phyloP scores from a whole-genome alignment of 2,888 invertebrate species.

The Thalpophila matura region DNA sequence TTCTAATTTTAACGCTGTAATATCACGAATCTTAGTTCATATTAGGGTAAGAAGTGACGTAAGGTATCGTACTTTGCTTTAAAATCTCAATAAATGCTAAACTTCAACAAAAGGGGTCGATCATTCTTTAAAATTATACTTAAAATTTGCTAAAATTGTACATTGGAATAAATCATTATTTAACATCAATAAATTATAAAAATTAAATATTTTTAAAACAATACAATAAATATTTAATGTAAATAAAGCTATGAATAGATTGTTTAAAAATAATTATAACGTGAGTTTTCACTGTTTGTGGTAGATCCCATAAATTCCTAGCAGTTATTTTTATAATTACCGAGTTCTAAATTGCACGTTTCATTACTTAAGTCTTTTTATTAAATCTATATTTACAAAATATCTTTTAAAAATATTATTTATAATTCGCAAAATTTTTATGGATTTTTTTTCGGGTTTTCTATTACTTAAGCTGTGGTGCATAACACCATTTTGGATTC shows the following conservation, averaged over 20 bases:
- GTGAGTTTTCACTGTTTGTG: conserved; percentile 65
- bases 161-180: conserved; percentile 41
- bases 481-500: conserved; percentile 73
- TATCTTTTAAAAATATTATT: conserved; percentile 88
- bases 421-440: conserved; percentile 81
- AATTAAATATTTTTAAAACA: conserved; percentile 40
- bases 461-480: conserved; percentile 74
- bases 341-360: conserved; percentile 88
- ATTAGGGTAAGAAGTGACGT: conserved; percentile 55
- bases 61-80: conserved; percentile 51
- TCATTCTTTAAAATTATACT: conserved; percentile 34
- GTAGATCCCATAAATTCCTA: conserved; percentile 76
- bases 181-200: conserved; percentile 51
- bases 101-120: conserved; percentile 22
- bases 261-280: conserved; percentile 68
- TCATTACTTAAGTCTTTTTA: conserved; percentile 69
- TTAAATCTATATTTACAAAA: conserved; percentile 88
- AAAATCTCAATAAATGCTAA: conserved; percentile 10
- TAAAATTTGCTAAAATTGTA: conserved; percentile 38
- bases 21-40: conserved; percentile 55
- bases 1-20: conserved; percentile 47
- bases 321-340: conserved; percentile 78
- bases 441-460: conserved; percentile 63
- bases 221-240: conserved; percentile 27
- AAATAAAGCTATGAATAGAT: conserved; percentile 80